These are phyloP conservation scores for Acridotheres tristis DNA, from an alignment of 2,797 vertebrate genomes.

Conservation along the genomic window DNA sequence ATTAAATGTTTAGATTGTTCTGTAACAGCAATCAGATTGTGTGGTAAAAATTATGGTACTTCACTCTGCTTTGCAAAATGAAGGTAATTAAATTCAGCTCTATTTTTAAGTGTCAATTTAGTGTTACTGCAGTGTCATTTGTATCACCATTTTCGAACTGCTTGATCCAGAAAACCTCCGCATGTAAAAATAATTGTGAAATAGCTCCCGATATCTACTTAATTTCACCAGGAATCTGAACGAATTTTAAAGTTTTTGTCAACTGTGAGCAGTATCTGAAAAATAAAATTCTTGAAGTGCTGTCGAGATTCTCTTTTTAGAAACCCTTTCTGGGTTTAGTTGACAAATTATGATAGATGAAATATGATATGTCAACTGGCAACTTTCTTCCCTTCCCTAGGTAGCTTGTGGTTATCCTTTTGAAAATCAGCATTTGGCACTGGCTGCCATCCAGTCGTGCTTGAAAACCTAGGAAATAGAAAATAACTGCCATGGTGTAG, in stretches of 20 bases:
- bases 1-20: neutral
- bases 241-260: neutral
- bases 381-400: slow-evolving; percentile 30
- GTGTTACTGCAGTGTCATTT: neutral
- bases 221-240: neutral
- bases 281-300: neutral
- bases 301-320: slow-evolving; percentile 36
- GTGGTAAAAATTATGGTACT: neutral
- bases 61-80: neutral
- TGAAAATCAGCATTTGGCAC: slow-evolving; percentile 40
- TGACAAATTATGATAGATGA: slow-evolving; percentile 60
- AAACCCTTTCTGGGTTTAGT: slow-evolving; percentile 19
- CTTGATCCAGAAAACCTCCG: neutral
- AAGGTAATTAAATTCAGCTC: neutral
- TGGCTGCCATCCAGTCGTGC: slow-evolving; percentile 34
- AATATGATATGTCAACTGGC: slow-evolving; percentile 12
- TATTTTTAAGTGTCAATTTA: neutral
- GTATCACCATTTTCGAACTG: neutral
- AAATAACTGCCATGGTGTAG: slow-evolving; percentile 14
- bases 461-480: slow-evolving; percentile 42
- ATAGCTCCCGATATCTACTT: neutral
- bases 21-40: neutral
- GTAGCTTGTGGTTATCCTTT: slow-evolving; percentile 41
- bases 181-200: neutral
- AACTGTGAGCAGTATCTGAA: neutral